Base-by-base conservation (phyloP, 2,888 invertebrate genomes). In the Patella pellucida region DNA sequence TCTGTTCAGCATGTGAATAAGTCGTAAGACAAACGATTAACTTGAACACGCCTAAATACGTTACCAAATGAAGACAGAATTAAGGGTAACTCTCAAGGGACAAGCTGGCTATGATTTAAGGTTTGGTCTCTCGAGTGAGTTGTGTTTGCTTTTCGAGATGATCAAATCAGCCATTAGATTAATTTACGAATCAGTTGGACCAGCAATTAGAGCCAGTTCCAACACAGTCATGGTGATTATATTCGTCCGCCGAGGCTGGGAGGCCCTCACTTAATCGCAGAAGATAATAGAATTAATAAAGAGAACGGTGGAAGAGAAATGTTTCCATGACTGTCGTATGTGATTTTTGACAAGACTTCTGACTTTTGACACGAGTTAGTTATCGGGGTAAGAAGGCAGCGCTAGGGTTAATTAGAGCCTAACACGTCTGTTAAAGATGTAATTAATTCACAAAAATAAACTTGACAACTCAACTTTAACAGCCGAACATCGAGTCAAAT, bases 121-220 rank as follows among this genome's bases (percentile, higher is more conserved):
- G 23, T 62, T 23, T 62, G 23, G 23, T 23, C 62, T 23, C 23
- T 19, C 62, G 41, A 62, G 23, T 62, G 62, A 62, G 23, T 62
- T 62, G 62, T 62, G 62, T 62, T 62, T 62, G 62, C 62, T 62
- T 23, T 62, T 23, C 62, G 62, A 62, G 19, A 62, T 62, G 62
- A 62, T 62, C 62, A 62, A 62, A 62, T 62, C 62, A 62, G 12
- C 62, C 19, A 62, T 62, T 62, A 62, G 62, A 62, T 62, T 62
- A 62, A 62, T 62, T 62, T 23, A 62, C 23, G 62, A 62, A 62
- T 62, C 62, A 62, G 62, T 62, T 62, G 23, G 62, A 14, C 23
- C 62, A 23, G 23, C 62, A 62, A 62, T 62, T 62, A 62, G 62
- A 62, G 62, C 62, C 62, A 62, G 19, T 62, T 62, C 62, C 23